Evolutionary conservation across 1,140 invertebrate species (phyloP).

Genomic region (Muscidifurax raptorellus): DNA sequence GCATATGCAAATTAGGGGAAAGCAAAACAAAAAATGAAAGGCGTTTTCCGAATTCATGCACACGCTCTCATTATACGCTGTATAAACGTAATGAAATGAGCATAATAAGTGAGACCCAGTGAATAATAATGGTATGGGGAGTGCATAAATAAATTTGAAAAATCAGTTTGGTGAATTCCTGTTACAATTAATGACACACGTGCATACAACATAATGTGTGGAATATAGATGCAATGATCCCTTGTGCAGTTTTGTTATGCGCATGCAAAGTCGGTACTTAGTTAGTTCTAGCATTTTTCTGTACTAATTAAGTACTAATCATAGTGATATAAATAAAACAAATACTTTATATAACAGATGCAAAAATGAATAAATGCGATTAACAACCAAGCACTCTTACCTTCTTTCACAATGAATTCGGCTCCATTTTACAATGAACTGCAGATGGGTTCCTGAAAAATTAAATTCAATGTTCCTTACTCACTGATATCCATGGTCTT

Average conservation of each 20-base stretch:
- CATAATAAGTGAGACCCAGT: background rate
- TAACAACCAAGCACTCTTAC: background rate
- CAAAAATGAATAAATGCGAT: background rate
- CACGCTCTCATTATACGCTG: background rate
- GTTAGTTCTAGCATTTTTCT: background rate
- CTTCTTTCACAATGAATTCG: background rate
- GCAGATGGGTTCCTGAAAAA: background rate
- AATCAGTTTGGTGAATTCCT: too few species aligned
- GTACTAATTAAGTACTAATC: background rate
- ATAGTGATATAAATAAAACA: background rate
- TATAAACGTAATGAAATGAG: background rate
- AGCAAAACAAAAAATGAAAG: slow-evolving; percentile 2
- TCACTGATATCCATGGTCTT: background rate
- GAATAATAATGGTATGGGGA: background rate
- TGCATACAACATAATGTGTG: too few species aligned
- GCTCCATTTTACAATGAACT: background rate
- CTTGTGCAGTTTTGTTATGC: background rate
- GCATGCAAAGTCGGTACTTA: background rate
- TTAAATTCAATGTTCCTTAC: background rate
- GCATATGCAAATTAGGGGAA: background rate
- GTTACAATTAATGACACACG: too few species aligned
- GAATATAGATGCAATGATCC: background rate
- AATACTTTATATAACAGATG: background rate
- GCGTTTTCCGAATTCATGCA: background rate
- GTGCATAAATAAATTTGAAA: too few species aligned